Conservation (phyloP, 2,888 invertebrate species). For the Drosophila recens region DNA sequence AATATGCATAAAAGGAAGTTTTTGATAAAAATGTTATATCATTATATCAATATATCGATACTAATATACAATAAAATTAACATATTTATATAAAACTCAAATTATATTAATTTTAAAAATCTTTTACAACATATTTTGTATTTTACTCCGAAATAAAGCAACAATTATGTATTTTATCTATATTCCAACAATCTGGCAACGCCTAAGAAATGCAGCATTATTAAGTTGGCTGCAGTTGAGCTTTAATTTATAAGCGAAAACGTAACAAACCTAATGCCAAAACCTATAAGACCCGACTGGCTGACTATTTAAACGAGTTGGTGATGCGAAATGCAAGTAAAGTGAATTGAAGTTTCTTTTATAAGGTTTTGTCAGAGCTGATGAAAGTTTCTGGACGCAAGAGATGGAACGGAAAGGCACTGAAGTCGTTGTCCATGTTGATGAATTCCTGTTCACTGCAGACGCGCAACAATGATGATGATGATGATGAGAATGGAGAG, state of each 20-base stretch:
- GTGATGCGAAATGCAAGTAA: conserved; percentile 38
- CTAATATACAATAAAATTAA: too few species aligned
- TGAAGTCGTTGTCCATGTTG: conserved; percentile 51
- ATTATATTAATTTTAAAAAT: too few species aligned
- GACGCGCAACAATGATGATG: conserved; percentile 36
- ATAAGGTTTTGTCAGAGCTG: conserved; percentile 34
- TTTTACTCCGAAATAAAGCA: neutral
- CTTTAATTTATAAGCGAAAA: neutral
- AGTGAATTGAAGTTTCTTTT: conserved; percentile 54
- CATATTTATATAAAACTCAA: too few species aligned
- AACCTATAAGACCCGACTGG: conserved; percentile 6
- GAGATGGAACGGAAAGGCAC: conserved; percentile 10
- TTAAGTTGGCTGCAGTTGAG: conserved; percentile 23
- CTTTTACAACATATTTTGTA: too few species aligned
- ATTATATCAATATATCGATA: too few species aligned
- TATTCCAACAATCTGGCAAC: neutral
- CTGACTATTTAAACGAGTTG: neutral
- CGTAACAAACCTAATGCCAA: conserved; percentile 6
- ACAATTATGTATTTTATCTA: neutral
- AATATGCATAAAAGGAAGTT: neutral
- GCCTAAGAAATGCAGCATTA: neutral
- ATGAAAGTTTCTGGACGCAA: conserved; percentile 18
- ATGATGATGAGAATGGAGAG: conserved; percentile 19
- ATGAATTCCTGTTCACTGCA: conserved; percentile 64
- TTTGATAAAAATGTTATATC: too few species aligned